A percentile compares a stretch with the other conserved stretches of the same genome.
phyloP scores from a whole-genome alignment of 2,113 vertebrate species.

The Sebastes fasciatus region DNA sequence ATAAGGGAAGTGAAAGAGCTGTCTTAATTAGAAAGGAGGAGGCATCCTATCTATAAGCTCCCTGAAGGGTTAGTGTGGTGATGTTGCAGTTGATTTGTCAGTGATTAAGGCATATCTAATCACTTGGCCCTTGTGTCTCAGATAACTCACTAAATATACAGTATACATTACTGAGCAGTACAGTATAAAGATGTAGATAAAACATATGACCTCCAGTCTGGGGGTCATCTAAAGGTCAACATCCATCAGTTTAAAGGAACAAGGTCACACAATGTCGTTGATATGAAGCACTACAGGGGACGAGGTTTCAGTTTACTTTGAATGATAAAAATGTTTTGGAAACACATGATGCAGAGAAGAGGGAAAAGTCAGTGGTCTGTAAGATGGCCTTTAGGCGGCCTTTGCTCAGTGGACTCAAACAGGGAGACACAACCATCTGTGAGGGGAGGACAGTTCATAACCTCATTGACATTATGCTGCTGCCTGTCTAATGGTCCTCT shows the following conservation, averaged over 20 bases:
- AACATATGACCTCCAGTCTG: neutral
- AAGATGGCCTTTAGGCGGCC: neutral
- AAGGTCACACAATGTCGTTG: neutral
- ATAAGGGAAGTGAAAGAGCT: constrained; percentile 28
- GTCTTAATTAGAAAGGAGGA: constrained; percentile 55
- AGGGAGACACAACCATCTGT: neutral
- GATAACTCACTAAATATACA: neutral
- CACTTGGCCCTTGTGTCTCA: constrained; percentile 12
- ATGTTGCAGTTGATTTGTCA: constrained; percentile 25
- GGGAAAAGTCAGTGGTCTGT: neutral
- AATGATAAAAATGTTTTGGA: too few relatives aligned
- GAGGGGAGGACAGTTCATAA: neutral
- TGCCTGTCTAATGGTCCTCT: neutral
- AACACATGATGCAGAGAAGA: too few relatives aligned
- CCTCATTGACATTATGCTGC: neutral
- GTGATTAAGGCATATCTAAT: constrained; percentile 27
- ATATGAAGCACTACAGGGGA: too few relatives aligned
- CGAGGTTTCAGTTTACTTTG: too few relatives aligned
- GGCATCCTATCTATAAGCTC: constrained; percentile 24
- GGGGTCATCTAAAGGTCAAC: neutral
- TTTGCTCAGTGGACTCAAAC: neutral
- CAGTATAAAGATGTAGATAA: neutral
- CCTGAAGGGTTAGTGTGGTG: neutral
- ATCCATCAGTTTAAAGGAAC: neutral
- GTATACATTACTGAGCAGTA: neutral